Evolutionary conservation across 92 coral and sea anemone genomes (phyloP).

Genomic region (Zoanthus sociatus): DNA sequence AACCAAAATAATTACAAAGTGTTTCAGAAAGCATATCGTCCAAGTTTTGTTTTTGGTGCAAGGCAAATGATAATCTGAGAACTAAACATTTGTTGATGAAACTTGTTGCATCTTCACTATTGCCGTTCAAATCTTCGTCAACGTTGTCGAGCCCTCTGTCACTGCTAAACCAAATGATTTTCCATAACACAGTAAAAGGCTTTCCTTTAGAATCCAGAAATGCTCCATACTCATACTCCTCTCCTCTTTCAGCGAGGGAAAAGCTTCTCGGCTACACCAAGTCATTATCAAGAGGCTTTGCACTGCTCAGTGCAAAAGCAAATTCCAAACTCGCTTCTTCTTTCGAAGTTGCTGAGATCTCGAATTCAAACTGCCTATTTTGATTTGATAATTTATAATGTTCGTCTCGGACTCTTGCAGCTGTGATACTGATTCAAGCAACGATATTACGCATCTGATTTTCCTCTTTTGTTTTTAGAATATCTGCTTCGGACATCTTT

Average conservation of each 20-base stretch:
- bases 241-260: conserved; percentile 25
- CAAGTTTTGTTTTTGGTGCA: conserved; percentile 15
- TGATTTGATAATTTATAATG: not conserved
- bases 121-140: conserved; percentile 21
- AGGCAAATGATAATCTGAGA: conserved; percentile 16
- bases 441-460: conserved; percentile 31
- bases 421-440: conserved; percentile 33
- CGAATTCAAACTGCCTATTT: conserved; percentile 22
- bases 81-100: conserved; percentile 3
- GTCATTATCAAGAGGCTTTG: conserved; percentile 18
- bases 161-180: conserved; percentile 20
- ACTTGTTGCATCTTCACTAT: conserved; percentile 4
- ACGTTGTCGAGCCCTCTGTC: conserved; percentile 28
- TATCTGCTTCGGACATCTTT: conserved; percentile 18
- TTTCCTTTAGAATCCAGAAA: conserved; percentile 20
- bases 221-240: conserved; percentile 29
- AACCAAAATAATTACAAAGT: conserved; percentile 31
- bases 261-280: conserved; percentile 27
- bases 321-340: conserved; percentile 9
- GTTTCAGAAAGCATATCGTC: conserved; percentile 31
- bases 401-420: conserved; percentile 4
- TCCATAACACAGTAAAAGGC: conserved; percentile 13
- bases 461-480: conserved; percentile 3
- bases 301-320: conserved; percentile 19
- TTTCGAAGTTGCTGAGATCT: conserved; percentile 27